Conservation (phyloP, 2,888 invertebrate species). For the Stenodema calcarata region DNA sequence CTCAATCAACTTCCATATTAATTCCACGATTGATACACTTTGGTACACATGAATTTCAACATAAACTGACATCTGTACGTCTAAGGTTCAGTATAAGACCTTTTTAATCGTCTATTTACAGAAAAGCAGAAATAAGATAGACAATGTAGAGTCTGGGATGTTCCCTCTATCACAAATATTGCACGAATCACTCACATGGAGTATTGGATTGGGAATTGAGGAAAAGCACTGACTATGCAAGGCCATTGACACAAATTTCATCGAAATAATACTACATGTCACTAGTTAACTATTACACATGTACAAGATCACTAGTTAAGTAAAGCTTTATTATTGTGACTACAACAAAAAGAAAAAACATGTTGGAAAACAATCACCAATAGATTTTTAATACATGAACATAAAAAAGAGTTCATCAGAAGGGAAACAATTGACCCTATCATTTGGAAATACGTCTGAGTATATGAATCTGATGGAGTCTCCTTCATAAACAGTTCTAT, state of each 20-base stretch:
- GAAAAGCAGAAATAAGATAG: neutral
- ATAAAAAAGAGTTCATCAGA: neutral
- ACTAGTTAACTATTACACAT: neutral
- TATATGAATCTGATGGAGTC: neutral
- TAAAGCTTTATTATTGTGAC: neutral
- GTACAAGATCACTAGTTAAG: neutral
- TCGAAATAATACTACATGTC: neutral
- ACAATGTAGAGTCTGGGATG: neutral
- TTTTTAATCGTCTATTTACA: neutral
- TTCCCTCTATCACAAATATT: neutral
- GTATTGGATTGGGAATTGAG: neutral
- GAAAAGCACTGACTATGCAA: neutral
- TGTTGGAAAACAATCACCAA: neutral
- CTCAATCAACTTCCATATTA: neutral
- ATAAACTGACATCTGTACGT: neutral
- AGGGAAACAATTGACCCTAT: neutral
- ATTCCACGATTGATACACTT: neutral
- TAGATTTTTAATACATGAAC: neutral
- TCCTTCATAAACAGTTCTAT: neutral
- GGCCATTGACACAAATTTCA: neutral
- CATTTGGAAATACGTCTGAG: neutral
- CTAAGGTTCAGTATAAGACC: neutral
- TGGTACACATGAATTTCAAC: neutral
- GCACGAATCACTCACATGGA: neutral
- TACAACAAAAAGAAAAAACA: neutral